phyloP scores from a whole-genome alignment of 2,888 invertebrate genomes.

The Frankliniella fusca region DNA sequence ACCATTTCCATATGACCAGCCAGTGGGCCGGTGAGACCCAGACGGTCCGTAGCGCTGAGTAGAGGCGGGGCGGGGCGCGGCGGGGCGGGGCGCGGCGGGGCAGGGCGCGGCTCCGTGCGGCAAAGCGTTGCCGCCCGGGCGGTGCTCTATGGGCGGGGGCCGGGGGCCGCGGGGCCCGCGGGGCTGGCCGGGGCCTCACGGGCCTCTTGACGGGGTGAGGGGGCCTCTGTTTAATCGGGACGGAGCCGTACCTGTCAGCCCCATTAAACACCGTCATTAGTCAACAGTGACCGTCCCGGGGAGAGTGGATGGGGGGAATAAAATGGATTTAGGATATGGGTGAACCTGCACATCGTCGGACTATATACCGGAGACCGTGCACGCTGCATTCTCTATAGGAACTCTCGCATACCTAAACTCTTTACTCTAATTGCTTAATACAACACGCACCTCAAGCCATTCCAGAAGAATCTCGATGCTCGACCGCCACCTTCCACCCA shows the following conservation, averaged over 20 bases:
- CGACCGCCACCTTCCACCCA: no score
- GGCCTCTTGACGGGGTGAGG: neutral
- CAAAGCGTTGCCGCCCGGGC: no score
- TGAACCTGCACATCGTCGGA: no score
- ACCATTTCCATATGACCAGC: neutral
- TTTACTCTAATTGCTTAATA: no score
- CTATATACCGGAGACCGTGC: no score
- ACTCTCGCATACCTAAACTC: no score
- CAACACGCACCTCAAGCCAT: no score
- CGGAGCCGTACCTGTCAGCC: neutral
- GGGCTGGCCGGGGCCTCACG: neutral
- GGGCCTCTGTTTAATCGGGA: neutral
- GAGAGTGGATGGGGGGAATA: neutral
- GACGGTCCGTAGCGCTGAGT: neutral
- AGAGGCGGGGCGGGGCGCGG: neutral
- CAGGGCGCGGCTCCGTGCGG: no score
- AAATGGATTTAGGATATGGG: no score
- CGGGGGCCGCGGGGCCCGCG: neutral
- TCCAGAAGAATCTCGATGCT: no score
- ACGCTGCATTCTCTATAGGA: no score
- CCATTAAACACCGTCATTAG: slow-evolving; percentile 20
- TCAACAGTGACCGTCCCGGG: neutral
- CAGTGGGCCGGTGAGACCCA: neutral
- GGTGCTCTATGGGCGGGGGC: neutral
- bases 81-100: neutral